Percentiles rank a stretch among this genome's conserved stretches.
These are phyloP conservation scores for Agrotis segetum DNA, from an alignment of 2,888 invertebrate species.

Conservation along the genomic window DNA sequence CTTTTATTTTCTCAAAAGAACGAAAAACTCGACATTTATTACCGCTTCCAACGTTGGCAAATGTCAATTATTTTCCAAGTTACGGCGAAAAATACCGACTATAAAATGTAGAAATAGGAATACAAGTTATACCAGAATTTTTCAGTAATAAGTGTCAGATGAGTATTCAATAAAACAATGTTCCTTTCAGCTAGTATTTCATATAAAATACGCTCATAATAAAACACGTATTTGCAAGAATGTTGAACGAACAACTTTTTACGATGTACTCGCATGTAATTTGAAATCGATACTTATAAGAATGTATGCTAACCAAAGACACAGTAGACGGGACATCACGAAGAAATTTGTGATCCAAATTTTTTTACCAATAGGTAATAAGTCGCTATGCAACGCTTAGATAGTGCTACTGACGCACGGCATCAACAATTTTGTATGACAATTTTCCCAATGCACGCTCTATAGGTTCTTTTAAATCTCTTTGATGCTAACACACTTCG, in stretches of 20 bases:
- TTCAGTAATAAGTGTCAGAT: conserved; percentile 7
- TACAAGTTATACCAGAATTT: background rate
- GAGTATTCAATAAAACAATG: background rate
- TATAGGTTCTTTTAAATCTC: no score
- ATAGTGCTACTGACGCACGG: no score
- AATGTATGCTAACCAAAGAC: no score
- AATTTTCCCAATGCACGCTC: no score
- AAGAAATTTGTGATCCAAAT: no score
- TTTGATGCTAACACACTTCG: no score
- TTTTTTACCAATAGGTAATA: no score
- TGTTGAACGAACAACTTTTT: background rate
- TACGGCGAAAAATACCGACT: conserved; percentile 7
- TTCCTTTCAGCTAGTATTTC: background rate
- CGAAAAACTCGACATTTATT: conserved; percentile 14
- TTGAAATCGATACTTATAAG: no score
- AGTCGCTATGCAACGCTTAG: no score
- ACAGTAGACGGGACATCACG: no score
- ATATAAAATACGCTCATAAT: conserved; percentile 1
- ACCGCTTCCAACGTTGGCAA: background rate
- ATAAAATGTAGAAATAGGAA: conserved; percentile 9
- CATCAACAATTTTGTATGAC: no score
- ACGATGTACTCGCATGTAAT: background rate
- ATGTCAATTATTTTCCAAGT: conserved; percentile 36
- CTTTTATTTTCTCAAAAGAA: conserved; percentile 5
- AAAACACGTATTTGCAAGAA: background rate